Conservation (phyloP, 2,888 invertebrate genomes). For the Deroplatys truncata region DNA sequence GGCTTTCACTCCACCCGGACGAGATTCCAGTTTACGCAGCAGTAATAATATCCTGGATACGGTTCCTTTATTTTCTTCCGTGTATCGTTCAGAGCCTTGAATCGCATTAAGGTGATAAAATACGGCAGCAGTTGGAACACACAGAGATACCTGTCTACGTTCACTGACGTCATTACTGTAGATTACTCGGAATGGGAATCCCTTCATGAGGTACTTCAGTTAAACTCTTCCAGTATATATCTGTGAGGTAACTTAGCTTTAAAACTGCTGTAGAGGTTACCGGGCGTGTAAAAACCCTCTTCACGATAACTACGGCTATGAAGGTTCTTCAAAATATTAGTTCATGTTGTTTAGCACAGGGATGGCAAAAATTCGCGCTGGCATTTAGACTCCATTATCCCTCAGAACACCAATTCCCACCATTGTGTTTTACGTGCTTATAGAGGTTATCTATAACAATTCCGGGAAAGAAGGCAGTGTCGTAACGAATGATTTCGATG, state of each 20-base stretch:
- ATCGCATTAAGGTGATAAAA: neutral
- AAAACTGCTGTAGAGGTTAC: too few species aligned
- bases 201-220: neutral
- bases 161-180: neutral
- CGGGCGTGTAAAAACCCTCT: too few species aligned
- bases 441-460: too few species aligned
- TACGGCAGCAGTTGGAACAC: neutral
- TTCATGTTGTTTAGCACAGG: too few species aligned
- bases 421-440: too few species aligned
- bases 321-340: too few species aligned
- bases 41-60: neutral
- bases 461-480: too few species aligned
- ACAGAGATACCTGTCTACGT: neutral
- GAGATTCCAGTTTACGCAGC: neutral
- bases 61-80: neutral
- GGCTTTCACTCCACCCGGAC: neutral
- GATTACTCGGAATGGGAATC: neutral
- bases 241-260: neutral
- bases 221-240: neutral
- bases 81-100: neutral
- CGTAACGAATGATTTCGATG: too few species aligned
- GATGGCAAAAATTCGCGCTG: too few species aligned
- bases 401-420: too few species aligned
- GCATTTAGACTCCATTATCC: too few species aligned
- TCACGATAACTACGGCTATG: too few species aligned